Evolutionary conservation across 2,888 invertebrate species (phyloP).

Genomic region (Celastrina argiolus): DNA sequence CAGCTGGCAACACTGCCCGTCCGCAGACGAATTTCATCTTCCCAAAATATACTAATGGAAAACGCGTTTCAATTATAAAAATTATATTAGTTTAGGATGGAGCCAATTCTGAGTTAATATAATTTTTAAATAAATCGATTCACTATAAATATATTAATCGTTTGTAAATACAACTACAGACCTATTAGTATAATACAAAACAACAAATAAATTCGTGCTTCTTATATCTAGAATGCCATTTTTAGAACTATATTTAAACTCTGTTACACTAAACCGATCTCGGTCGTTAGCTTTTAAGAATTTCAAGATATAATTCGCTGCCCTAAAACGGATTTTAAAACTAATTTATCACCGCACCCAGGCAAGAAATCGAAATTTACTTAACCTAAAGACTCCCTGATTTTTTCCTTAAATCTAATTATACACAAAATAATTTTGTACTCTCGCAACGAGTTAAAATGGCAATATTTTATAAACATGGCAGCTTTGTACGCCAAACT

Average conservation of each 20-base stretch:
- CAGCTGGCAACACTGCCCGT: constrained; percentile 34
- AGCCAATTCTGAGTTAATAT: constrained; percentile 48
- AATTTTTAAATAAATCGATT: constrained; percentile 46
- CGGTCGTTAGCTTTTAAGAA: constrained; percentile 33
- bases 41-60: constrained; percentile 23
- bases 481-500: constrained; percentile 59
- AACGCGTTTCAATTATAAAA: constrained; percentile 37
- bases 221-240: constrained; percentile 68
- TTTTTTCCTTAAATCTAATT: constrained; percentile 74
- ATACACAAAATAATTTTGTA: constrained; percentile 78
- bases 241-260: constrained; percentile 49
- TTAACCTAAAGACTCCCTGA: constrained; percentile 73
- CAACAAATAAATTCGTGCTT: constrained; percentile 77
- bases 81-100: constrained; percentile 51
- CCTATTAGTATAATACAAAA: constrained; percentile 65
- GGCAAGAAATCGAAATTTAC: constrained; percentile 67
- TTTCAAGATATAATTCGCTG: constrained; percentile 34
- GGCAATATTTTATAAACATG: constrained; percentile 69
- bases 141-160: constrained; percentile 66
- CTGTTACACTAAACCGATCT: constrained; percentile 39
- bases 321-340: constrained; percentile 41
- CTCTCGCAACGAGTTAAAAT: constrained; percentile 73
- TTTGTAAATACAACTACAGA: constrained; percentile 57
- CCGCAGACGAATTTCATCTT: constrained; percentile 15
- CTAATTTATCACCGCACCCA: constrained; percentile 55